Conservation (phyloP, 2,113 vertebrate species). For the Calonectris borealis region DNA sequence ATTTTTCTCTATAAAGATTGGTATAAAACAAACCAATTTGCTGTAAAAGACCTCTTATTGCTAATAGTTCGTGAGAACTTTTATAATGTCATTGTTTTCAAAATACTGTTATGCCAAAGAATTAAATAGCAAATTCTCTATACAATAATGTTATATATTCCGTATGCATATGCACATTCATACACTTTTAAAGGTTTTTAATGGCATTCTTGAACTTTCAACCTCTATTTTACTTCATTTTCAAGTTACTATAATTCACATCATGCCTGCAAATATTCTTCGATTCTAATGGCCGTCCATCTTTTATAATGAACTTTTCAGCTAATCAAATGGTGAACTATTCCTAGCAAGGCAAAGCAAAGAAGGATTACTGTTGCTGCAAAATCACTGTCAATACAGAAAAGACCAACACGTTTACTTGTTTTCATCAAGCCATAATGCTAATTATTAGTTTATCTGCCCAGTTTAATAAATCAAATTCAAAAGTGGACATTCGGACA, state of each 20-base stretch:
- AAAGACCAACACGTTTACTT: not conserved
- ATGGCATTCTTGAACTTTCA: conserved; percentile 57
- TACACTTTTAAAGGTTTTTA: conserved; percentile 10
- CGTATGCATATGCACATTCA: not conserved
- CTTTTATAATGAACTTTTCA: conserved; percentile 1
- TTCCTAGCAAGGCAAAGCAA: not conserved
- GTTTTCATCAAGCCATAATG: not conserved
- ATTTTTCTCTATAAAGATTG: not conserved
- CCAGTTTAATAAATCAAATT: conserved; percentile 10
- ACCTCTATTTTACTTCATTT: conserved; percentile 25
- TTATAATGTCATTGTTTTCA: not conserved
- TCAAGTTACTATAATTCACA: conserved; percentile 24
- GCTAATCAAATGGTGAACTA: not conserved
- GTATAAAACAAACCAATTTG: not conserved
- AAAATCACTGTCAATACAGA: not conserved
- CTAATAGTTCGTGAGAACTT: not conserved
- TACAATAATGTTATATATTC: not conserved
- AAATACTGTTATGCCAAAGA: not conserved
- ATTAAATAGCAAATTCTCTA: not conserved
- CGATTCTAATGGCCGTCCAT: not conserved
- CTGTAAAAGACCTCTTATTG: not conserved
- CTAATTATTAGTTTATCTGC: not conserved
- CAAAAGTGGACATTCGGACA: not conserved
- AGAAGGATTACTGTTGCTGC: not conserved
- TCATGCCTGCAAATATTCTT: conserved; percentile 29